Conservation (phyloP, 2,113 vertebrate species). For the Phodopus roborovskii region DNA sequence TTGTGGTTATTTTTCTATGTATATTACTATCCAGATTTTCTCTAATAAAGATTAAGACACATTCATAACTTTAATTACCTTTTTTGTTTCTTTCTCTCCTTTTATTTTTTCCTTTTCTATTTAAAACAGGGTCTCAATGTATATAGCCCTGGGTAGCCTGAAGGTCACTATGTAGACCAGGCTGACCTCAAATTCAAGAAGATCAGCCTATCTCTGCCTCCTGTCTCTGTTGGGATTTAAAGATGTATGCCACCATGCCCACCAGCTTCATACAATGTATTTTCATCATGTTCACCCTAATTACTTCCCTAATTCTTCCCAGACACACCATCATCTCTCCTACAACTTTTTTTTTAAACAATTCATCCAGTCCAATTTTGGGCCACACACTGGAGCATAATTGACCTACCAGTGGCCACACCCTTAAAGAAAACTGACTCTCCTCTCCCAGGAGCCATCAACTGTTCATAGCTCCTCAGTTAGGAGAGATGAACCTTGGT, state of each 20-base stretch:
- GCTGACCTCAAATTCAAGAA: not conserved
- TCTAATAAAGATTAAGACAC: not conserved
- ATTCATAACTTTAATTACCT: not conserved
- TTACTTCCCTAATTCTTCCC: not conserved
- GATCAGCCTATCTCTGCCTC: not conserved
- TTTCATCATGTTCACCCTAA: not conserved
- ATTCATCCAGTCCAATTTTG: not conserved
- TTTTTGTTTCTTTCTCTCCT: not conserved
- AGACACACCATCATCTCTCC: not conserved
- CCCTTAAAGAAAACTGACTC: not conserved
- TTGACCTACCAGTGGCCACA: not conserved
- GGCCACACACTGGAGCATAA: not conserved
- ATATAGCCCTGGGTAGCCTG: not conserved
- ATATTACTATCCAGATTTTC: not conserved
- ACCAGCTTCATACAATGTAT: not conserved
- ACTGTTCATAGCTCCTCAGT: not conserved
- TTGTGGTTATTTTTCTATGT: no score
- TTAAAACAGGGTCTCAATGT: not conserved
- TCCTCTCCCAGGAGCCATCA: not conserved
- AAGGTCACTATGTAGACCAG: not conserved
- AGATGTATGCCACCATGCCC: not conserved
- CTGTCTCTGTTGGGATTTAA: not conserved
- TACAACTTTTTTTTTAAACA: not conserved
- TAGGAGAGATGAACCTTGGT: not conserved
- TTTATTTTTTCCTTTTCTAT: not conserved